A percentile compares a stretch with the other conserved stretches of the same genome.
phyloP scores from a whole-genome alignment of 2,888 invertebrate species.

The Lasius fuliginosus region DNA sequence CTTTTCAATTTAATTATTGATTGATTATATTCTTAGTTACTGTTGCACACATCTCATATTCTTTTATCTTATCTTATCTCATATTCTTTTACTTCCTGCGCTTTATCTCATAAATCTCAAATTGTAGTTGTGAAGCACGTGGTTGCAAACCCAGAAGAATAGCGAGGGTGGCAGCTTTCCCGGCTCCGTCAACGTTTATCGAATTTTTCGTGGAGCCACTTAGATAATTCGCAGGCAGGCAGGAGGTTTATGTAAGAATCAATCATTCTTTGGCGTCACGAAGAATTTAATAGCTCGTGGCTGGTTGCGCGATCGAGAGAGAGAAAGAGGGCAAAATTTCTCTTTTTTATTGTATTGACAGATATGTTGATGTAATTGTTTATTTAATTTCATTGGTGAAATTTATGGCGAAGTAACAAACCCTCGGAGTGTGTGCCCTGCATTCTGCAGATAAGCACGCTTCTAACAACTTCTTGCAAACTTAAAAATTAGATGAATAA shows the following conservation, averaged over 20 bases:
- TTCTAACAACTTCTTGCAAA: constrained; percentile 73
- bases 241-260: constrained; percentile 69
- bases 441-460: constrained; percentile 67
- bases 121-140: constrained; percentile 28
- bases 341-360: constrained; percentile 74
- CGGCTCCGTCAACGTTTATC: constrained; percentile 48
- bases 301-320: constrained; percentile 61
- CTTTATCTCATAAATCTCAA: constrained; percentile 37
- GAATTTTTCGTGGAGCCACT: constrained; percentile 56
- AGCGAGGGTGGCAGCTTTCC: constrained; percentile 45
- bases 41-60: neutral
- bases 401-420: constrained; percentile 83
- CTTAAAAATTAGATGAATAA: constrained; percentile 76
- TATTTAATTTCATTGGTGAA: constrained; percentile 75
- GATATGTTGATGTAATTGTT: constrained; percentile 69
- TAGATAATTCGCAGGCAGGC: constrained; percentile 46
- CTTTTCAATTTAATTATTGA: neutral
- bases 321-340: neutral
- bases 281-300: constrained; percentile 71
- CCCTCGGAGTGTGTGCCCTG: constrained; percentile 69
- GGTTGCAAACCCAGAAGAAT: constrained; percentile 13
- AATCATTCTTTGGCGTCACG: constrained; percentile 69
- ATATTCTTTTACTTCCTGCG: constrained; percentile 1
- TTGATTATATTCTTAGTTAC: neutral
- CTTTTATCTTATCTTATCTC: neutral